Conservation (phyloP, 1,140 invertebrate genomes). For the Platyscapa corneri region DNA sequence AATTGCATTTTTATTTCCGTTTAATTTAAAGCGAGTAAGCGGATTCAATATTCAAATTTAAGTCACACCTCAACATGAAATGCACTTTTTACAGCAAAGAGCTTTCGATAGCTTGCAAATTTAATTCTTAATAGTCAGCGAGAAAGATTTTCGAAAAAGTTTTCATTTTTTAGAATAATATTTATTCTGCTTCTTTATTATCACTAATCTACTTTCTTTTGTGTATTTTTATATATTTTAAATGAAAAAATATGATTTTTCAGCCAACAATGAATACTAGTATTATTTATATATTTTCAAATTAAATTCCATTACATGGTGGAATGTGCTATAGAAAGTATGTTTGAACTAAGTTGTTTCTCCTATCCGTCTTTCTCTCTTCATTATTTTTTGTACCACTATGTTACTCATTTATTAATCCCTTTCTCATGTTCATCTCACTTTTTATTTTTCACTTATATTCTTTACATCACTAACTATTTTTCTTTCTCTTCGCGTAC, state of each 20-base stretch:
- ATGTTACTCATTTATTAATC: not conserved
- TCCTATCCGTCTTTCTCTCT: not conserved
- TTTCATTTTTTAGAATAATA: not conserved
- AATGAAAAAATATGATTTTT: too few species aligned
- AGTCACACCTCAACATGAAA: constrained; percentile 20
- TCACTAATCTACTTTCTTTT: too few species aligned
- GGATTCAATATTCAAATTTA: constrained; percentile 44
- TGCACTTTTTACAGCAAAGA: constrained; percentile 19
- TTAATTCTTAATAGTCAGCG: constrained; percentile 3
- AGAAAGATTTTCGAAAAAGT: not conserved
- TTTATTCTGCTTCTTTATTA: too few species aligned
- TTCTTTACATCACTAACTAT: not conserved
- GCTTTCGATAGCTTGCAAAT: constrained; percentile 16
- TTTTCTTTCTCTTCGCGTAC: constrained; percentile 6
- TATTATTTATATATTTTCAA: too few species aligned
- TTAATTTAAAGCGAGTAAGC: constrained; percentile 39
- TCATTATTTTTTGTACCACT: not conserved
- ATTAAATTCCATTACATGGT: too few species aligned
- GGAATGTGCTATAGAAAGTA: too few species aligned
- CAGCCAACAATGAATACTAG: too few species aligned
- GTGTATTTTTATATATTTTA: too few species aligned
- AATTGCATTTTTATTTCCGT: constrained; percentile 45
- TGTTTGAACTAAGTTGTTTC: not conserved
- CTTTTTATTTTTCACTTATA: constrained; percentile 1
- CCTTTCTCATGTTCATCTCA: not conserved